Percentiles rank a stretch among this genome's conserved stretches.
Evolutionary conservation across 2,797 vertebrate species (phyloP).

Genomic region (Pseudotriccus pelzelni): DNA sequence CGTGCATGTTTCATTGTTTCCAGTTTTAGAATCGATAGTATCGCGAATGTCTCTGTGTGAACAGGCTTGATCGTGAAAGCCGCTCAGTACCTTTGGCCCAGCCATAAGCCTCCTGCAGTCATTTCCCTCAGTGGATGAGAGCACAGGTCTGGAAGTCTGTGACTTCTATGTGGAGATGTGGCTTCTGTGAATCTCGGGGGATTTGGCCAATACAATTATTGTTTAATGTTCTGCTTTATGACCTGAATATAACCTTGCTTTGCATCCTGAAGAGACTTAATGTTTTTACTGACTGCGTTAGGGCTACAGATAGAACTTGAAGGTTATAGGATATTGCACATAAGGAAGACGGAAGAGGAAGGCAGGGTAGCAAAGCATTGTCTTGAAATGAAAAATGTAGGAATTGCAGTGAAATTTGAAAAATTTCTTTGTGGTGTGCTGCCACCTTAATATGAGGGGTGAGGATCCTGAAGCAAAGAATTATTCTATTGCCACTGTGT

Average conservation of each 20-base stretch:
- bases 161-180: background rate
- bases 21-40: rapidly evolving
- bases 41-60: rapidly evolving
- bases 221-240: background rate
- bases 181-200: background rate
- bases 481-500: rapidly evolving
- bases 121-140: background rate
- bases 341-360: background rate
- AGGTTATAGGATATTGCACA: background rate
- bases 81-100: background rate
- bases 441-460: background rate
- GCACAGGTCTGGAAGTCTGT: background rate
- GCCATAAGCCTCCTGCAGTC: background rate
- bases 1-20: rapidly evolving
- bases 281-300: no score
- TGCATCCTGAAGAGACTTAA: background rate
- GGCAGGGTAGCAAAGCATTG: background rate
- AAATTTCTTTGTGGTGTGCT: background rate
- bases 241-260: background rate
- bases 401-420: background rate
- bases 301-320: background rate
- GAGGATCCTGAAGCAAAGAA: background rate
- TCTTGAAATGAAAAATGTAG: background rate
- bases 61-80: background rate
- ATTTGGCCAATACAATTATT: background rate